Evolutionary conservation across 2,797 vertebrate species (phyloP), one percentile per base, ranked within the genome.

Genomic region (Numenius phaeopus): DNA sequence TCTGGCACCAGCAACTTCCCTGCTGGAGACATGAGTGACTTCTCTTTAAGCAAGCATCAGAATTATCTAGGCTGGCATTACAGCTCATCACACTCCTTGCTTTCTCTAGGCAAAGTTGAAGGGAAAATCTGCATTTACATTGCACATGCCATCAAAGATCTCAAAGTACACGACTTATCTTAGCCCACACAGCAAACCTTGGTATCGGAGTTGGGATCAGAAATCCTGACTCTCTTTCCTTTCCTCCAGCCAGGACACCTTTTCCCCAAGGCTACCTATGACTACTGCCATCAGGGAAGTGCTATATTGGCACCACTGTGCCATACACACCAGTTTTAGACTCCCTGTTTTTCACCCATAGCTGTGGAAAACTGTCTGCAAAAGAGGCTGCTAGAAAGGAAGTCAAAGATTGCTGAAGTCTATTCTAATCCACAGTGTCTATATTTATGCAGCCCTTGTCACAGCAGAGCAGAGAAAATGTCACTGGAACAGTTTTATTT

Each of bases 371-470:
- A 80, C 46, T 61, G 62, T 87, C 71, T 95, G 83, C 69, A 86
- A 85, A 86, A 94, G 34, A 92, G 46, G 72, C 81, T 91, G 87
- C 76, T 89, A 69, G 67, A 89, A 93, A 92, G 95, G 83, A 96
- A 96, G 86, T 18, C 14, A 22, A 92, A 94, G 90, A 87, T 50
- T 85, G 79, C 61, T 11, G 29, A 84, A 83, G 83, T 95, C 93
- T 95, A 86, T 94, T 91, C 85, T 91, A 89, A 95, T 92, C 93
- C 81, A 40, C 2, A 4, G 64, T 57, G 66, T 73, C 92, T 93
- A 91, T 96, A 95, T 95, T 94, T 96, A 95, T 94, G 91, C 76
- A 91, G 94, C 77, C 95, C 79, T 81, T 96, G 89, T 92, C 84
- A 92, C 66, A 83, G 90, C 57, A 86, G 85, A 87, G 54, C 83